Conservation (phyloP, 2,797 vertebrate species). For the Peromyscus attwateri region DNA sequence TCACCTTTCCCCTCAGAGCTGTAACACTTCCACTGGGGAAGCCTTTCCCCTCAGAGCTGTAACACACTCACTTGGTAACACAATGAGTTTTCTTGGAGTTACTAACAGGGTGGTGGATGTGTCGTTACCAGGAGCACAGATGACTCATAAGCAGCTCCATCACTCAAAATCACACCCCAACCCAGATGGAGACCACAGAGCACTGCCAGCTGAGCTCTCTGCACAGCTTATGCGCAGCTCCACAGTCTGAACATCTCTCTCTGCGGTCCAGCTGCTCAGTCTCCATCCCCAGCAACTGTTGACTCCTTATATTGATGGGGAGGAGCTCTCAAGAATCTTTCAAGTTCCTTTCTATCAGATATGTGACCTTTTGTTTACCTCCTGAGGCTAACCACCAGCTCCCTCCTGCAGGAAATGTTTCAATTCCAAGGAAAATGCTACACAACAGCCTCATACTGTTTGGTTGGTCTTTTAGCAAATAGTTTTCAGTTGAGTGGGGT, state of each 20-base stretch:
- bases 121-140: not conserved
- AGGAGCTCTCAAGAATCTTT: not conserved
- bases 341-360: not conserved
- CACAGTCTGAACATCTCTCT: not conserved
- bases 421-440: not conserved
- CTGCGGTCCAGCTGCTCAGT: not conserved
- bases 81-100: not conserved
- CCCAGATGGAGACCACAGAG: not conserved
- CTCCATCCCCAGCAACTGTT: too few relatives aligned
- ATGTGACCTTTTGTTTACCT: not conserved
- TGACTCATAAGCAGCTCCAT: not conserved
- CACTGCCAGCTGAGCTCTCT: not conserved
- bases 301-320: not conserved
- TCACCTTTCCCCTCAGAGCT: not conserved
- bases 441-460: not conserved
- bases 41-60: not conserved
- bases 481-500: not conserved
- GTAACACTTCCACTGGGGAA: too few relatives aligned
- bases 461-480: not conserved
- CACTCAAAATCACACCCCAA: not conserved
- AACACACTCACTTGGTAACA: not conserved
- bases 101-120: not conserved
- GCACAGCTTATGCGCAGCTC: not conserved
- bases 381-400: not conserved
- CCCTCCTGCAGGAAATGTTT: not conserved